These are phyloP conservation scores for Oncopodura yosiiana DNA, from an alignment of 1,140 invertebrate genomes.

Conservation along the genomic window DNA sequence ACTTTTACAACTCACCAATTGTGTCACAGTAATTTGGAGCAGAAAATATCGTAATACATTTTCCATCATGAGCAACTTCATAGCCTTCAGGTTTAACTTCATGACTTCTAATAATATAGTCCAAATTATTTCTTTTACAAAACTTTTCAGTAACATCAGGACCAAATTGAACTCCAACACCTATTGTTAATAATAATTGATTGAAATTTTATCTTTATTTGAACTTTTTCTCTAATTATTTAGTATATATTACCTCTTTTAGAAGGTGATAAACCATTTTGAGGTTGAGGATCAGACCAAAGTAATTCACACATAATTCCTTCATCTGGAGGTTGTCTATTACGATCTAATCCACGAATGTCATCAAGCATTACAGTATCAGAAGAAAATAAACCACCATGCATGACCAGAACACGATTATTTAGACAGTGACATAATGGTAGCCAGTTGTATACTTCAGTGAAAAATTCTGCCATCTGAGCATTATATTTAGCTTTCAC, in stretches of 20 bases:
- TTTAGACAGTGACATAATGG: constrained; percentile 94
- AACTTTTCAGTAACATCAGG: constrained; percentile 91
- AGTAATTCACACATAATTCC: constrained; percentile 95
- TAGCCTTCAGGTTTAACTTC: constrained; percentile 97
- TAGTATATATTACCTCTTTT: too few relatives aligned
- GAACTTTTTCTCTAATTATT: too few relatives aligned
- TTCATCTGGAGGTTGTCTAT: constrained; percentile 92
- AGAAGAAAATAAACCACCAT: constrained; percentile 81
- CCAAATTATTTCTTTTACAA: constrained; percentile 70
- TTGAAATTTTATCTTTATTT: too few relatives aligned
- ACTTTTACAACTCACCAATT: constrained; percentile 46
- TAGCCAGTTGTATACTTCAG: constrained; percentile 96
- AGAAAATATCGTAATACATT: constrained; percentile 92
- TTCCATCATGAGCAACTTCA: constrained; percentile 84
- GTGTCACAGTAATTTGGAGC: constrained; percentile 99
- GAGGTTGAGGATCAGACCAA: constrained; percentile 95
- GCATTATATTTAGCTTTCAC: constrained; percentile 88
- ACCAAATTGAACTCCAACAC: constrained; percentile 96
- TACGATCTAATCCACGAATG: constrained; percentile 76
- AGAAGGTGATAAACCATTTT: constrained; percentile 72
- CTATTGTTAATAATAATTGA: too few relatives aligned
- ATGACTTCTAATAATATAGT: constrained; percentile 92
- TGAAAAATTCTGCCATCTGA: constrained; percentile 94
- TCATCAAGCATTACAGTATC: constrained; percentile 87
- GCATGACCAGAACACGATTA: constrained; percentile 83